Conservation (phyloP, 2,797 vertebrate genomes). For the Danio jaintianensis region DNA sequence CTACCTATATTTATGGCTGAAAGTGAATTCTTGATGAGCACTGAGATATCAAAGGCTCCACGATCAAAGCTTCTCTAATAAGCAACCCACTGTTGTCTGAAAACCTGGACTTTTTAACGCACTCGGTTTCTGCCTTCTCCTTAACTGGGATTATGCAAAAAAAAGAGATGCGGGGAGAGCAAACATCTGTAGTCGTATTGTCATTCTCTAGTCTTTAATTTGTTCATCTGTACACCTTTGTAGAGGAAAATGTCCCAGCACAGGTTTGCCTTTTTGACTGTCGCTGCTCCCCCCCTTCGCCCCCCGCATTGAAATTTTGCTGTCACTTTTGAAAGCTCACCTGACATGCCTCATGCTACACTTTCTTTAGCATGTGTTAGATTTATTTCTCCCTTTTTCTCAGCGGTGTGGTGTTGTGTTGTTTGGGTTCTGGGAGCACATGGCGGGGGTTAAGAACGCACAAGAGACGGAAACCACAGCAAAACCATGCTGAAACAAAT, state of each 20-base stretch:
- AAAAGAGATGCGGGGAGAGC: constrained; percentile 88
- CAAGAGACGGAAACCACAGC: constrained; percentile 35
- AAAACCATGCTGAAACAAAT: constrained; percentile 45
- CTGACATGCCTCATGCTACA: constrained; percentile 50
- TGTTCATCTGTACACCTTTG: constrained; percentile 89
- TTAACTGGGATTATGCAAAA: constrained; percentile 83
- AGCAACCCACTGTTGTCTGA: constrained; percentile 95
- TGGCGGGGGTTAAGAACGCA: not conserved
- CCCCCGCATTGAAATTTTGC: constrained; percentile 62
- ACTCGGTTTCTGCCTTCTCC: constrained; percentile 71
- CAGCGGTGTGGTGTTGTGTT: constrained; percentile 14
- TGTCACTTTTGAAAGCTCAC: constrained; percentile 50
- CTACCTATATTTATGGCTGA: constrained; percentile 99
- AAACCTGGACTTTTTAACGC: constrained; percentile 84
- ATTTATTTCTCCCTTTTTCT: constrained; percentile 50
- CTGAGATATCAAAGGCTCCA: constrained; percentile 95
- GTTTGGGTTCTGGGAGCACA: constrained; percentile 51
- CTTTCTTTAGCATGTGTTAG: constrained; percentile 46
- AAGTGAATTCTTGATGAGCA: constrained; percentile 99
- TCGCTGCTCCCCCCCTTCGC: constrained; percentile 42
- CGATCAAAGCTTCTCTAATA: constrained; percentile 99
- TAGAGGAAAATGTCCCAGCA: constrained; percentile 81
- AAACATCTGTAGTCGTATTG: constrained; percentile 92
- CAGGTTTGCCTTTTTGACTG: constrained; percentile 68
- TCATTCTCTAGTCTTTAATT: constrained; percentile 93